Evolutionary conservation across 2,888 invertebrate genomes (phyloP), one percentile per base, ranked within the genome.

Genomic region (Ceratothoa steindachneri): DNA sequence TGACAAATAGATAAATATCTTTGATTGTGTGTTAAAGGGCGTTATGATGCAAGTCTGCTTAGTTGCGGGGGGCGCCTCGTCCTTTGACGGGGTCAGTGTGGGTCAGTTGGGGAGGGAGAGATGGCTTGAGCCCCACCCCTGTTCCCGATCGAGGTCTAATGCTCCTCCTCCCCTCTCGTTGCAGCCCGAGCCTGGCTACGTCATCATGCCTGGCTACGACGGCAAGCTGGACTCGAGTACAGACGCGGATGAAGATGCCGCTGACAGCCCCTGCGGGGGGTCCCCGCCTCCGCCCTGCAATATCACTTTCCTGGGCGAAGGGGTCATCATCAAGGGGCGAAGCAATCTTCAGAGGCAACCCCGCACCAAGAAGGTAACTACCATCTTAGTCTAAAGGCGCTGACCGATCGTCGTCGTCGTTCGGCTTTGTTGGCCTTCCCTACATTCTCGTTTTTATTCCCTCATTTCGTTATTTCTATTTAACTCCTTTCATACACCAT

Each of bases 261-360:
- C 77, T 30, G 81, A 81, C 72, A 67, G 73, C 31, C 75, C 80
- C 84, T 81, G 87, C 86, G 81, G 69, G 31, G 71, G 74, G 5
- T 89, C 88, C 80, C 90, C 90, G 7, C 81, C 80, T 53, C 90
- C 92, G 82, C 93, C 93, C 41, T 81, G 92, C 86, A 89, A 90
- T 86, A 91, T 93, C 82, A 88, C 89, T 82, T 93, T 94, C 86
- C 88, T 90, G 84, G 93, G 93, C 86, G 93, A 91, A 85, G 93
- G 93, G 86, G 88, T 94, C 84, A 89, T 94, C 85, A 94, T 94
- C 86, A 93, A 93, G 86, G 94, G 94, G 76, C 90, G 78, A 60
- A 78, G 78, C 53, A 78, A 75, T 66, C 66, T 78, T 22, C 78
- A 78, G 67, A 68, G 78, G 12, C 78, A 78, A 66, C 78, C 78